A percentile compares a stretch with the other conserved stretches of the same genome.
These are phyloP conservation scores for Zoanthus solanderi DNA, from an alignment of 92 coral and sea anemone genomes.

Conservation along the genomic window DNA sequence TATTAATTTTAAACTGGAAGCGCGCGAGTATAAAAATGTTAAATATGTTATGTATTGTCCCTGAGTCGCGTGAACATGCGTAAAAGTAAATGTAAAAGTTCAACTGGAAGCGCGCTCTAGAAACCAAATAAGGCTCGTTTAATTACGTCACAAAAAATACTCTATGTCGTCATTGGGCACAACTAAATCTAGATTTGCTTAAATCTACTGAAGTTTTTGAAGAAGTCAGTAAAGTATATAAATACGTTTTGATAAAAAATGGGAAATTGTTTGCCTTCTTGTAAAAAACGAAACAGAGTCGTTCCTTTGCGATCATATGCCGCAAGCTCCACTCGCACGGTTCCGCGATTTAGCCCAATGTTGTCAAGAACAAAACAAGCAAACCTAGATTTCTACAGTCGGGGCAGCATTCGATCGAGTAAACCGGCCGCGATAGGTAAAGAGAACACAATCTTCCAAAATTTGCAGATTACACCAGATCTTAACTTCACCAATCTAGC, in stretches of 20 bases:
- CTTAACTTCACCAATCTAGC: not conserved
- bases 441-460: not conserved
- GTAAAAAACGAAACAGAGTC: conserved; percentile 3
- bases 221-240: not conserved
- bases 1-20: no score
- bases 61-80: no score
- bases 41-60: no score
- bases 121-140: conserved; percentile 19
- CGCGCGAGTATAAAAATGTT: no score
- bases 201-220: not conserved
- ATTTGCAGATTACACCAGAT: not conserved
- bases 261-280: conserved; percentile 30
- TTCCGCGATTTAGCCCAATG: not conserved
- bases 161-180: conserved; percentile 4
- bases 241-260: not conserved
- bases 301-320: conserved; percentile 3
- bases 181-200: not conserved
- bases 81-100: no score
- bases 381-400: not conserved
- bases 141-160: conserved; percentile 11
- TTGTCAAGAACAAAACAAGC: not conserved
- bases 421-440: not conserved
- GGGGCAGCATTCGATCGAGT: conserved; percentile 20
- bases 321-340: not conserved
- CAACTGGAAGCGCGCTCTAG: not conserved